Percentiles rank a stretch among this genome's conserved stretches.
Evolutionary conservation across 2,888 invertebrate species (phyloP).

Genomic region (Ophioninae sp.): DNA sequence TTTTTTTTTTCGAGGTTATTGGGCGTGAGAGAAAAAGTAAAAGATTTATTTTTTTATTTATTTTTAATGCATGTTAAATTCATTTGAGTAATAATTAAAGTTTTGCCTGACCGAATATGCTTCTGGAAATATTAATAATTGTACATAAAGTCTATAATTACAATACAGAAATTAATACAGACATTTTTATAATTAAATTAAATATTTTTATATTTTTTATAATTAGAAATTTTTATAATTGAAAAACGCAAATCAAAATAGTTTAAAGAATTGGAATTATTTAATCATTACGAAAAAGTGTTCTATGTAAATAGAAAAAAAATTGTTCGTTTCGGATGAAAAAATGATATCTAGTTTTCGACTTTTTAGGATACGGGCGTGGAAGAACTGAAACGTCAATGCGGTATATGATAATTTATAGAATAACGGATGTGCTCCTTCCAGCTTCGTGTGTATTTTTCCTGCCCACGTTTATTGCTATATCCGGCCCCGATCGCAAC

Average conservation of each 20-base stretch:
- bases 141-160: too few species aligned
- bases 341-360: background rate
- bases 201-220: too few species aligned
- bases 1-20: background rate
- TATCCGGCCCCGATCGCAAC: constrained; percentile 8
- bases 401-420: constrained; percentile 33
- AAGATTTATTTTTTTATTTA: too few species aligned
- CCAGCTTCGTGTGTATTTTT: constrained; percentile 46
- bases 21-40: too few species aligned
- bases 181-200: too few species aligned
- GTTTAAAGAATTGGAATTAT: too few species aligned
- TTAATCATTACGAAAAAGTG: too few species aligned
- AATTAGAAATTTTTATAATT: too few species aligned
- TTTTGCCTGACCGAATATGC: background rate
- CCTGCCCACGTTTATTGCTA: constrained; percentile 24
- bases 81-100: background rate
- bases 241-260: too few species aligned
- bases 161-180: too few species aligned
- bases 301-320: too few species aligned
- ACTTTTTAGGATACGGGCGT: background rate
- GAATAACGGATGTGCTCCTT: constrained; percentile 39
- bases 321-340: background rate
- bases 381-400: background rate
- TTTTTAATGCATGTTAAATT: too few species aligned
- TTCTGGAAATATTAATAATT: background rate